Conservation (phyloP, 2,113 vertebrate species). For the Acrocephalus kingi region DNA sequence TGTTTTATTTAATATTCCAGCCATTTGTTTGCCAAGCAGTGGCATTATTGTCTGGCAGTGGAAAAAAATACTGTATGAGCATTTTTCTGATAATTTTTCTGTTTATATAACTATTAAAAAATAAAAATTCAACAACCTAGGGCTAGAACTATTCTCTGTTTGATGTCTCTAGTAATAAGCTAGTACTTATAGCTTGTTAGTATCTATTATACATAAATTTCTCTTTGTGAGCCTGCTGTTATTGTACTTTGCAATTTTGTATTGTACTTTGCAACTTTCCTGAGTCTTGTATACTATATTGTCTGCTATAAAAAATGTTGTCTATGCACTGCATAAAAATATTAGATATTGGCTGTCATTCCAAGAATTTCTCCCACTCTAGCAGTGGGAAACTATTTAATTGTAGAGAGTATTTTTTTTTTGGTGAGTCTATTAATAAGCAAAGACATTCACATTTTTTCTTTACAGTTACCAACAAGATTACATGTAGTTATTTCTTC, state of each 20-base stretch:
- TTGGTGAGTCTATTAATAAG: neutral
- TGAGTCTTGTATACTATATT: neutral
- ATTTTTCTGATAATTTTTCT: neutral
- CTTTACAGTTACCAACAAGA: neutral
- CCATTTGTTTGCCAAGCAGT: neutral
- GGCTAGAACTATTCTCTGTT: neutral
- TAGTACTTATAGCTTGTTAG: neutral
- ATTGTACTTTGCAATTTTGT: neutral
- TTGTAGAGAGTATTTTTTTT: neutral
- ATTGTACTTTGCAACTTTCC: neutral
- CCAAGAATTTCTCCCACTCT: neutral
- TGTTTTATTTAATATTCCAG: neutral
- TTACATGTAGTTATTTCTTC: neutral
- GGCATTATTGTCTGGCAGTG: neutral
- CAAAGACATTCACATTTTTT: neutral
- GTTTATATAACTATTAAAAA: neutral
- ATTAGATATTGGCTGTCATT: neutral
- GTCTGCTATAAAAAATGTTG: neutral
- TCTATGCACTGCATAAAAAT: neutral
- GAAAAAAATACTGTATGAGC: neutral
- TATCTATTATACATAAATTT: neutral
- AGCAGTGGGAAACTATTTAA: neutral
- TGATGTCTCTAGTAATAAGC: neutral
- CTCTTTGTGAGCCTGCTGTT: neutral
- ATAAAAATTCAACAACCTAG: neutral